A percentile compares a stretch with the other conserved stretches of the same genome.
These are phyloP conservation scores for Hycleus phaleratus DNA, from an alignment of 1,140 invertebrate species.

Conservation along the genomic window DNA sequence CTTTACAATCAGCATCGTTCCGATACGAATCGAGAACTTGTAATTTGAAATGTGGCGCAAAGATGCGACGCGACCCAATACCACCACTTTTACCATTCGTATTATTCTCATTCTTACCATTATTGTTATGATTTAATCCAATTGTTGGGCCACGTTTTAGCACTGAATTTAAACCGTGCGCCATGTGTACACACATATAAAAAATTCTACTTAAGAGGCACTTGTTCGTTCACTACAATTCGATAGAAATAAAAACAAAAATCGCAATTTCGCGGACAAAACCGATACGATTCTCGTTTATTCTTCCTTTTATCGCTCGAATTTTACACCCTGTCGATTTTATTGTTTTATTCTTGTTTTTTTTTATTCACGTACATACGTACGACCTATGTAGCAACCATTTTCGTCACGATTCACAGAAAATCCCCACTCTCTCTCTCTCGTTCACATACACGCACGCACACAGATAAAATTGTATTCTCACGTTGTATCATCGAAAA, in stretches of 20 bases:
- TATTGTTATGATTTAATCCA: neutral
- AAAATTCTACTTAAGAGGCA: neutral
- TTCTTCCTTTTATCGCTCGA: too few relatives aligned
- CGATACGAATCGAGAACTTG: conserved; percentile 79
- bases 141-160: conserved; percentile 40
- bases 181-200: conserved; percentile 41
- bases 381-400: conserved; percentile 38
- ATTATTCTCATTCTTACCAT: neutral
- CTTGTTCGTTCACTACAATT: too few relatives aligned
- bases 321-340: neutral
- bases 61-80: conserved; percentile 71
- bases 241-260: too few relatives aligned
- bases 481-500: conserved; percentile 23
- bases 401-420: conserved; percentile 42
- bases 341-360: neutral
- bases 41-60: conserved; percentile 75
- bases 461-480: conserved; percentile 40
- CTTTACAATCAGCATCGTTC: conserved; percentile 72
- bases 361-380: too few relatives aligned
- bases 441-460: neutral
- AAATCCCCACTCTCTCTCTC: conserved; percentile 32
- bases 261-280: too few relatives aligned
- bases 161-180: conserved; percentile 48
- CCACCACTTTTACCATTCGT: conserved; percentile 36
- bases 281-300: too few relatives aligned